These are phyloP conservation scores for Reticulitermes speratus DNA, from an alignment of 1,140 invertebrate genomes.

Conservation along the genomic window DNA sequence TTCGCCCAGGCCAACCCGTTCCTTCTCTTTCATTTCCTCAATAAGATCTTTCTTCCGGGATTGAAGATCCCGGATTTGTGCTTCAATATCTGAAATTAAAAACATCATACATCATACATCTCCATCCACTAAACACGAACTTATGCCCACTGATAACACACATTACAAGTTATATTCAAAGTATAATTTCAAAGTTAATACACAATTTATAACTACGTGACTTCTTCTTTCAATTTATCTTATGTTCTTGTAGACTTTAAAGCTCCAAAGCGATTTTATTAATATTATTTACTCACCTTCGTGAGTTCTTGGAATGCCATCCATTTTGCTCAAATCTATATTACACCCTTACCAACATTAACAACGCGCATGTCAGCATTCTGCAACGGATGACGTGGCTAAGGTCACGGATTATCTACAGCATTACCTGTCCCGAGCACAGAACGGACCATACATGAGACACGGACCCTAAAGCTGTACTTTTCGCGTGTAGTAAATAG, in stretches of 20 bases:
- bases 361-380: too few relatives aligned
- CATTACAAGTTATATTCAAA: slow-evolving; percentile 33
- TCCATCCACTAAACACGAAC: slow-evolving; percentile 39
- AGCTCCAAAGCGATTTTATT: slow-evolving; percentile 32
- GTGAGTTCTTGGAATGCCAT: slow-evolving; percentile 73
- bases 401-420: too few relatives aligned
- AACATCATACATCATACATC: background rate
- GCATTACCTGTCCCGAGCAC: too few relatives aligned
- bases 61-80: slow-evolving; percentile 88
- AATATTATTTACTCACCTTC: slow-evolving; percentile 60
- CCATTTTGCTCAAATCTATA: slow-evolving; percentile 52
- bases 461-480: too few relatives aligned
- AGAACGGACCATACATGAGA: too few relatives aligned
- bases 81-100: slow-evolving; percentile 80
- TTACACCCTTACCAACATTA: too few relatives aligned
- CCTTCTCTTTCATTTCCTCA: slow-evolving; percentile 59
- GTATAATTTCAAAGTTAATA: slow-evolving; percentile 30
- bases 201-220: slow-evolving; percentile 21
- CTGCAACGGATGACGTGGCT: too few relatives aligned
- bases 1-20: slow-evolving; percentile 83
- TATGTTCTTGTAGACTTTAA: slow-evolving; percentile 39
- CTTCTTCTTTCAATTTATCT: slow-evolving; percentile 21
- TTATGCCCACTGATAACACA: slow-evolving; percentile 3
- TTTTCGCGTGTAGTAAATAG: too few relatives aligned
- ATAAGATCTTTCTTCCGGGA: slow-evolving; percentile 78